These are phyloP conservation scores for Coluber constrictor DNA, from an alignment of 2,797 vertebrate genomes.

Conservation along the genomic window DNA sequence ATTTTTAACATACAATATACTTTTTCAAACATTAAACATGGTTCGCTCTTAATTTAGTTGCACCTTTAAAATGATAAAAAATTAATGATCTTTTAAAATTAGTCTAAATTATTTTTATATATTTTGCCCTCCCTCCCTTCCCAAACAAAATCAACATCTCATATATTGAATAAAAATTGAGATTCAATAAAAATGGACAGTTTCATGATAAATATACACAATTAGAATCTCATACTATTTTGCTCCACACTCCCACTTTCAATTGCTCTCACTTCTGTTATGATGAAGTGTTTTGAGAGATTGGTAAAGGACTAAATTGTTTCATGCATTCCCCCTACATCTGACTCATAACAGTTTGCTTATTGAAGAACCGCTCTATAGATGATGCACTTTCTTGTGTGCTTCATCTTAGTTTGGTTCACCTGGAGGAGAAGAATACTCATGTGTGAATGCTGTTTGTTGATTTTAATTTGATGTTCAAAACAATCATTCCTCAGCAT, in stretches of 20 bases:
- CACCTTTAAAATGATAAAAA: background rate
- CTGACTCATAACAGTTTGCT: too few species aligned
- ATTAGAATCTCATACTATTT: background rate
- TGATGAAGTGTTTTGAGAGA: too few species aligned
- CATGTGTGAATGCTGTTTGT: too few species aligned
- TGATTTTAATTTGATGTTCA: too few species aligned
- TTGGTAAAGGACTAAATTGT: too few species aligned
- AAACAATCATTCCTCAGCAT: too few species aligned
- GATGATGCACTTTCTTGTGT: too few species aligned
- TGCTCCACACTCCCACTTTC: background rate
- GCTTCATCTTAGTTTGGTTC: too few species aligned
- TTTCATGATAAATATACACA: background rate
- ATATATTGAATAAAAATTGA: background rate
- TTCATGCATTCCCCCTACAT: too few species aligned
- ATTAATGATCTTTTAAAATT: background rate
- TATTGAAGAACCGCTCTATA: too few species aligned
- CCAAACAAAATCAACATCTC: background rate
- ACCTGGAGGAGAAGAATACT: too few species aligned
- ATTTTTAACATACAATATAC: background rate
- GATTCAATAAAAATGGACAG: constrained; percentile 23
- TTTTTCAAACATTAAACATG: background rate
- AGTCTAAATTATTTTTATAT: background rate
- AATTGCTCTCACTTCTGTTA: background rate
- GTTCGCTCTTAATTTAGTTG: background rate
- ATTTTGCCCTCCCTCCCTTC: background rate